Percentiles rank a stretch among this genome's conserved stretches.
phyloP scores from a whole-genome alignment of 2,888 invertebrate genomes.

The Automeris io region DNA sequence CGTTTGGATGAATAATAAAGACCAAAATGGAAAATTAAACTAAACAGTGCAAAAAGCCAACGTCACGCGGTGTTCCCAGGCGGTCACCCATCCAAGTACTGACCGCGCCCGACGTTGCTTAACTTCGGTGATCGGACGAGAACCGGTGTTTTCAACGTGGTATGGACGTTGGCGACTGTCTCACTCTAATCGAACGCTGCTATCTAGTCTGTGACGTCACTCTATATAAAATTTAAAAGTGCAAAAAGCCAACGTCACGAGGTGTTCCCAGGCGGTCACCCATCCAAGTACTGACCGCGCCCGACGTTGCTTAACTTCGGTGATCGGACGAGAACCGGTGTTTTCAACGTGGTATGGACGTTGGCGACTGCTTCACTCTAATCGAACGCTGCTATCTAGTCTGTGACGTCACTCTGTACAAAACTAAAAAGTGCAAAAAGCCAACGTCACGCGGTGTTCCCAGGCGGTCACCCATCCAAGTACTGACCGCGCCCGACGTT shows the following conservation, averaged over 20 bases:
- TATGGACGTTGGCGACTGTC: constrained; percentile 11
- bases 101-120: constrained; percentile 70
- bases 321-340: constrained; percentile 73
- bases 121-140: constrained; percentile 73
- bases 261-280: constrained; percentile 69
- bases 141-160: constrained; percentile 42
- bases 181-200: too few species aligned
- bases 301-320: constrained; percentile 72
- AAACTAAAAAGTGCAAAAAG: constrained; percentile 35
- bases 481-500: constrained; percentile 70
- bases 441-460: constrained; percentile 61
- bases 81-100: constrained; percentile 73
- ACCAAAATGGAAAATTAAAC: too few species aligned
- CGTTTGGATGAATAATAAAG: too few species aligned
- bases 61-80: constrained; percentile 47
- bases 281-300: constrained; percentile 71
- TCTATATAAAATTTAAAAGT: too few species aligned
- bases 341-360: constrained; percentile 65
- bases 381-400: too few species aligned
- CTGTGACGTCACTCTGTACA: too few species aligned
- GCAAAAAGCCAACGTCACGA: constrained; percentile 53
- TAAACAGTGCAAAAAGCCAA: too few species aligned
- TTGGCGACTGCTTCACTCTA: too few species aligned
- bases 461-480: constrained; percentile 72
- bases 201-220: too few species aligned